Base-by-base conservation (phyloP, 2,888 invertebrate species). In the Melangyna quadrimaculata region DNA sequence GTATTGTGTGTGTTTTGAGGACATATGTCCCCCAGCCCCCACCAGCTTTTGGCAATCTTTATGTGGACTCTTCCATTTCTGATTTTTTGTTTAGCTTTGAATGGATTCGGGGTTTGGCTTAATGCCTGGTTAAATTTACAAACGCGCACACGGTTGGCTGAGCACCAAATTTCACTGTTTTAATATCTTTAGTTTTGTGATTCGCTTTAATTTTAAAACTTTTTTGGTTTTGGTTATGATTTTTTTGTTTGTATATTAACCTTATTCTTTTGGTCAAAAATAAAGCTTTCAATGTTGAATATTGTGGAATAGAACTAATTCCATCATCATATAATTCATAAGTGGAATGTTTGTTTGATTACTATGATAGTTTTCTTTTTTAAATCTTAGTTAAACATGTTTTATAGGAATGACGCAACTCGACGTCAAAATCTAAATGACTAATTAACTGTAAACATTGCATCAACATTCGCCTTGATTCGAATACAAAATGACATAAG, bases 121-220 rank as follows among this genome's bases (percentile, higher is more conserved):
- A 71, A 67, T 84, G 83, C 79, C 79, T 84, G 75, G 71, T 79
- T 79, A 75, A 74, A 67, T 84, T 75, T 74, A 72, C 79, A 71
- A 79, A 84, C 74, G 84, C 74, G 79, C 67, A 75, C 59, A 75
- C 67, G 78, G 74, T 74, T 79, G 79, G 84, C 83, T 75, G 75
- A 67, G 75, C 67, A 79, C 40, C 70, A 65, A 79, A 79, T 79
- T 57, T 24, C 75, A 45, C 45, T 79, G 74, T 84, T 79, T 74
- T 78, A 74, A 71, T 79, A 84, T 84, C 79, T 79, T 71, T 72
- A 79, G 75, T 84, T 84, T 59, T 84, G 74, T 61, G 71, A 75
- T 75, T 75, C 14, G 2, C 59, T 43, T 12, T 61, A 61, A 40
- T 61, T 43, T 27, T 19, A 3, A 57, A 57, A 14, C 37, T 37